Percentiles rank a stretch among this genome's conserved stretches.
Evolutionary conservation across 2,113 vertebrate species (phyloP).

Genomic region (Hyperopisus bebe): DNA sequence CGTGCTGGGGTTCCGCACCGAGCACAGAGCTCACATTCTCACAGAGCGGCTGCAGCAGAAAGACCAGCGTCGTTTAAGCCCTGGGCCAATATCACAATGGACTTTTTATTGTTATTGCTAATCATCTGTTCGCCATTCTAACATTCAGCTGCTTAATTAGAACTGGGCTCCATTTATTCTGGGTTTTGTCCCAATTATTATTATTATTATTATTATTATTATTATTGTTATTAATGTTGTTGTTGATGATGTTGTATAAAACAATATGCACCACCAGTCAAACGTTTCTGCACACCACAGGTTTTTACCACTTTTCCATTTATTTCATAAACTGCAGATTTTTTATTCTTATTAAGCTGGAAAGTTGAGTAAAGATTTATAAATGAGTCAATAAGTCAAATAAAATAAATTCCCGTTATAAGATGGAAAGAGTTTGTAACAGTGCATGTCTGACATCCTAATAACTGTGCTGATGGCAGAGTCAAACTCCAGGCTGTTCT

Average conservation of each 20-base stretch:
- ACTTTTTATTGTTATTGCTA: neutral
- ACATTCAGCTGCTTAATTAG: neutral
- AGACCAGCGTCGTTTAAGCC: neutral
- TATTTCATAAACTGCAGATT: no score
- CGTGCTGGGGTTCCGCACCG: neutral
- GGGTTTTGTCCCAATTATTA: neutral
- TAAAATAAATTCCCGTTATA: no score
- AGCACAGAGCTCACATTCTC: neutral
- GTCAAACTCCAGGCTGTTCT: no score
- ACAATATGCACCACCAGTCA: neutral
- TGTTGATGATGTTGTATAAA: neutral
- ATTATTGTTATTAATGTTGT: neutral
- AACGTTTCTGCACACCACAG: no score
- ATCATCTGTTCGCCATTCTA: neutral
- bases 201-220: neutral
- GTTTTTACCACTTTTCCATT: no score
- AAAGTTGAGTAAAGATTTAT: no score
- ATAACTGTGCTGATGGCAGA: no score
- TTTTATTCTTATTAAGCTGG: no score
- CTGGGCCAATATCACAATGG: neutral
- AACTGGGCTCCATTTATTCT: neutral
- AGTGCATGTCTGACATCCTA: no score
- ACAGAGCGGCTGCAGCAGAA: neutral
- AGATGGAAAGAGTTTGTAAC: no score
- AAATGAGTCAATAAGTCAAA: no score